These are phyloP conservation scores for Salmo trutta DNA, from an alignment of 2,797 vertebrate species.

Conservation along the genomic window DNA sequence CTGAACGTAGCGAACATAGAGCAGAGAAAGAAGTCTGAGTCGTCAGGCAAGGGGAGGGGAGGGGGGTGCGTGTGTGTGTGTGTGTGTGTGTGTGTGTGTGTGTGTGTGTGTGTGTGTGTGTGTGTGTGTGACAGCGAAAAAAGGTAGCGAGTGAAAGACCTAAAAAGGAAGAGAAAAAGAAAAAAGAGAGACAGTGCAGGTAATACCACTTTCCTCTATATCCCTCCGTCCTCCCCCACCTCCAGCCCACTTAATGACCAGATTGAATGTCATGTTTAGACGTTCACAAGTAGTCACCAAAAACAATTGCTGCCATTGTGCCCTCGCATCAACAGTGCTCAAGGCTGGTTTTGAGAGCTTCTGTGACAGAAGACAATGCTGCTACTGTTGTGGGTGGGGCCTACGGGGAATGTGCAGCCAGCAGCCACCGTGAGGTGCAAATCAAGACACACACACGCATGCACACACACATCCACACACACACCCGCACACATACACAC, in stretches of 20 bases:
- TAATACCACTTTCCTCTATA: background rate
- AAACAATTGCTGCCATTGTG: conserved; percentile 66
- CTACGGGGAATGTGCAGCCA: conserved; percentile 2
- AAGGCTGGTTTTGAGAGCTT: conserved; percentile 51
- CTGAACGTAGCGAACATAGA: too few relatives aligned
- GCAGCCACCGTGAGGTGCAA: background rate
- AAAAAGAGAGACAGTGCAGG: background rate
- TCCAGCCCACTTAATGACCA: conserved; percentile 14
- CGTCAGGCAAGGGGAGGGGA: too few relatives aligned
- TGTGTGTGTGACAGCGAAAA: background rate
- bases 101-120: background rate
- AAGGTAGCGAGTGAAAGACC: background rate
- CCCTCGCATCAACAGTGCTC: conserved; percentile 44
- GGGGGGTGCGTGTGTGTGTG: too few relatives aligned
- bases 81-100: background rate
- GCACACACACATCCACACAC: too few relatives aligned
- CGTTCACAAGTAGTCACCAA: conserved; percentile 44
- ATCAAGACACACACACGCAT: background rate
- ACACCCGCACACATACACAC: too few relatives aligned
- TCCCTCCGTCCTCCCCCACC: background rate
- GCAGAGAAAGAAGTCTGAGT: too few relatives aligned
- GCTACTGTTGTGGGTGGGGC: conserved; percentile 54
- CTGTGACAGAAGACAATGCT: conserved; percentile 65
- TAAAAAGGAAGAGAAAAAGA: background rate
- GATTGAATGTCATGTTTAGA: conserved; percentile 46